A percentile compares a stretch with the other conserved stretches of the same genome.
These are phyloP conservation scores for Pelodiscus sinensis DNA, from an alignment of 2,113 vertebrate species.

Conservation along the genomic window DNA sequence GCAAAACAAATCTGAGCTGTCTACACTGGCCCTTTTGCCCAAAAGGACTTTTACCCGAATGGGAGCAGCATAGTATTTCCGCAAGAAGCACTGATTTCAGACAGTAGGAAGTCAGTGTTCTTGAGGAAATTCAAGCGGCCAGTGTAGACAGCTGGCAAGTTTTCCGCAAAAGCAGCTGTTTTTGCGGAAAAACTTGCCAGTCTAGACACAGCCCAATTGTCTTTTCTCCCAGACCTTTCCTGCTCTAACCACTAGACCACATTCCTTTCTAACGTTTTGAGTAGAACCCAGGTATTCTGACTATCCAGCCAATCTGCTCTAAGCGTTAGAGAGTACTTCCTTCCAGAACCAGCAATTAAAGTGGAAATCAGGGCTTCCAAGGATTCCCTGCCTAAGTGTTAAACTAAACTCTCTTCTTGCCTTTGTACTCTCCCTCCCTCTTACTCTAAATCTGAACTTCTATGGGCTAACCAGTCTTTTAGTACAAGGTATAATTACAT, in stretches of 20 bases:
- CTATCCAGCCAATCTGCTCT: not conserved
- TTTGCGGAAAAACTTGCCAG: too few relatives aligned
- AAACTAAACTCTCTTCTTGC: not conserved
- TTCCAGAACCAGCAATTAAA: not conserved
- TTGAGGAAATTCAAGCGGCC: too few relatives aligned
- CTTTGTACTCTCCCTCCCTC: not conserved
- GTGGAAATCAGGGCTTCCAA: too few relatives aligned
- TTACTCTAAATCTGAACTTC: not conserved
- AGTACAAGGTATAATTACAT: not conserved
- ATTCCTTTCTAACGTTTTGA: not conserved
- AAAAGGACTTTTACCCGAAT: too few relatives aligned
- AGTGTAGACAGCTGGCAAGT: too few relatives aligned
- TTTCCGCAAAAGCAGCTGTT: too few relatives aligned
- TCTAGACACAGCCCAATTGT: too few relatives aligned
- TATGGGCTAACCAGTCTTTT: not conserved
- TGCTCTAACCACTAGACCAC: not conserved
- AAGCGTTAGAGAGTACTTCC: not conserved
- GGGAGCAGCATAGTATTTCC: too few relatives aligned
- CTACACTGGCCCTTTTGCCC: too few relatives aligned
- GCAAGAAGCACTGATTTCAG: too few relatives aligned
- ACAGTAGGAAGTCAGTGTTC: too few relatives aligned
- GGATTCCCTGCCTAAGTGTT: not conserved
- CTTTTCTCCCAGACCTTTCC: not conserved
- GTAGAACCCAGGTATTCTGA: not conserved
- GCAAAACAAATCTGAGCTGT: too few relatives aligned